Percentiles rank a stretch among this genome's conserved stretches.
phyloP scores from a whole-genome alignment of 2,113 vertebrate species.

The Redunca redunca region DNA sequence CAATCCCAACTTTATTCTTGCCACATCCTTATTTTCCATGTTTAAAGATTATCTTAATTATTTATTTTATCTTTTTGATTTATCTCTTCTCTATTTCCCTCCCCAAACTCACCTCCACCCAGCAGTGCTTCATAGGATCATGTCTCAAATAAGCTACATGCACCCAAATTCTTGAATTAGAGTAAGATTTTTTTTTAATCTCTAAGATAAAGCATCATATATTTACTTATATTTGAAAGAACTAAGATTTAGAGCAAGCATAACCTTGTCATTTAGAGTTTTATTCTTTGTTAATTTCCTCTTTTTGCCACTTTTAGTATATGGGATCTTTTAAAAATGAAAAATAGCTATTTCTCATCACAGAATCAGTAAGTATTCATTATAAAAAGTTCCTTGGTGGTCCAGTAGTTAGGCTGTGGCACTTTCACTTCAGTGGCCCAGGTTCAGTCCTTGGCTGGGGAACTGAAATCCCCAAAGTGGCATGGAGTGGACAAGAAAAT shows the following conservation, averaged over 20 bases:
- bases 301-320: not conserved
- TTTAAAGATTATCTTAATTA: not conserved
- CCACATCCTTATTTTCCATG: not conserved
- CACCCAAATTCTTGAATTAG: not conserved
- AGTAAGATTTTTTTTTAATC: not conserved
- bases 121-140: not conserved
- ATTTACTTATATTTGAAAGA: not conserved
- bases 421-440: not conserved
- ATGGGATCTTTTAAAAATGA: not conserved
- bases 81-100: not conserved
- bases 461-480: not conserved
- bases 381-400: not conserved
- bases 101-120: not conserved
- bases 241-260: not conserved
- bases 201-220: not conserved
- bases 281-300: not conserved
- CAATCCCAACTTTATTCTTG: not conserved
- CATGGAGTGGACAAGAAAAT: not conserved
- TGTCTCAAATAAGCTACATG: not conserved
- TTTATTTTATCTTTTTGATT: not conserved
- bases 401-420: not conserved
- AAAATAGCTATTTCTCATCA: not conserved
- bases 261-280: not conserved
- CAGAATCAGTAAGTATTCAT: not conserved
- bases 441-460: not conserved